phyloP scores from a whole-genome alignment of 2,113 vertebrate genomes.

The Lophochroa leadbeateri region DNA sequence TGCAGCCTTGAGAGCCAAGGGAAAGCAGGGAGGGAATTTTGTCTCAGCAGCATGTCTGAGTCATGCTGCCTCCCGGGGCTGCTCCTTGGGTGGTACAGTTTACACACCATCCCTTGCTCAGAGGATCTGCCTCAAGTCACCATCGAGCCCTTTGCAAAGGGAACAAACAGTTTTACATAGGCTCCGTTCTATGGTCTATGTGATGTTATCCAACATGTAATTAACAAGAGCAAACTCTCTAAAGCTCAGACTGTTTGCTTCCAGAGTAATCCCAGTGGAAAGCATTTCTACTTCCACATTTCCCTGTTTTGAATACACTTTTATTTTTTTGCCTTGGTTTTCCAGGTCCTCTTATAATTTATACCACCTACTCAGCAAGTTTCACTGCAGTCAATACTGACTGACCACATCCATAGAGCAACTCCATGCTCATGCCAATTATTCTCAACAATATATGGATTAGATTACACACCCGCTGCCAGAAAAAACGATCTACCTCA shows the following conservation, averaged over 20 bases:
- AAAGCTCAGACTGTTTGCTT: not conserved
- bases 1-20: not conserved
- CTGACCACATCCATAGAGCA: slow-evolving; percentile 38
- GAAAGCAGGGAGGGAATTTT: slow-evolving; percentile 11
- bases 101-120: not conserved
- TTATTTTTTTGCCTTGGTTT: not conserved
- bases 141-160: not conserved
- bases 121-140: not conserved
- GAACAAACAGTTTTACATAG: slow-evolving; percentile 14
- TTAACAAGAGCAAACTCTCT: not conserved
- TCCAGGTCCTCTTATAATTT: not conserved
- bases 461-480: slow-evolving; percentile 33
- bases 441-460: slow-evolving; percentile 61
- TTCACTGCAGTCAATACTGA: not conserved
- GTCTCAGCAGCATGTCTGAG: not conserved
- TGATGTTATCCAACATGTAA: not conserved
- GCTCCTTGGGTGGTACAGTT: slow-evolving; percentile 48
- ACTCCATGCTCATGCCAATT: not conserved
- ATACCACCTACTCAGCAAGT: slow-evolving; percentile 9
- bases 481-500: slow-evolving; percentile 52
- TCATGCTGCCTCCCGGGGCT: not conserved
- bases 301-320: not conserved
- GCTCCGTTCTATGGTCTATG: not conserved
- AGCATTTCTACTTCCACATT: slow-evolving; percentile 1
- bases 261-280: not conserved